Percentiles rank a stretch among this genome's conserved stretches.
These are phyloP conservation scores for Bombus breviceps DNA, from an alignment of 1,140 invertebrate genomes.

Conservation along the genomic window DNA sequence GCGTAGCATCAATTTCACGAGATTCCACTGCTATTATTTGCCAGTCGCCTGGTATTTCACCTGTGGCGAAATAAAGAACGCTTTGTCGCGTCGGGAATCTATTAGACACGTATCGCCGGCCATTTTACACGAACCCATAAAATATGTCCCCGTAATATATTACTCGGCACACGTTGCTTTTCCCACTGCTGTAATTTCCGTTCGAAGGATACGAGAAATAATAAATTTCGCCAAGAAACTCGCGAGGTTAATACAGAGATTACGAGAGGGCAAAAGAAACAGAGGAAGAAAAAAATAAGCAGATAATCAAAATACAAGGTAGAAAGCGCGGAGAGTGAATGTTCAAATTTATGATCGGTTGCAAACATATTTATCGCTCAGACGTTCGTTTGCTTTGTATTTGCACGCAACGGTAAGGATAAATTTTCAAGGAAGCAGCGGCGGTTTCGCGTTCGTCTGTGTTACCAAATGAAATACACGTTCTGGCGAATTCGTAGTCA, in stretches of 20 bases:
- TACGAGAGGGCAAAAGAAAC: not conserved
- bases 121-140: slow-evolving; percentile 27
- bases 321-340: not conserved
- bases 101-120: slow-evolving; percentile 22
- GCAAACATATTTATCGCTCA: not conserved
- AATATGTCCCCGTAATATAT: slow-evolving; percentile 2
- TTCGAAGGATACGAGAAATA: slow-evolving; percentile 12
- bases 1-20: slow-evolving; percentile 12
- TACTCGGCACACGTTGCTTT: slow-evolving; percentile 7
- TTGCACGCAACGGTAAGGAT: not conserved
- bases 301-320: not conserved
- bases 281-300: not conserved
- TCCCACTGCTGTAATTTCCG: slow-evolving; percentile 24
- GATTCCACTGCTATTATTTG: not conserved
- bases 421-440: not conserved
- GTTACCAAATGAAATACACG: slow-evolving; percentile 11
- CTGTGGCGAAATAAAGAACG: slow-evolving; percentile 16
- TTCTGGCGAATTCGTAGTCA: not conserved
- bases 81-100: slow-evolving; percentile 22
- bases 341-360: slow-evolving; percentile 13
- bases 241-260: slow-evolving; percentile 26
- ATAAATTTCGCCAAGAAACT: slow-evolving; percentile 18
- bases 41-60: not conserved
- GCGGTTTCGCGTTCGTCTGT: not conserved
- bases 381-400: not conserved